A percentile compares a stretch with the other conserved stretches of the same genome.
phyloP scores from a whole-genome alignment of 2,888 invertebrate genomes.

The Slavum lentiscoides region DNA sequence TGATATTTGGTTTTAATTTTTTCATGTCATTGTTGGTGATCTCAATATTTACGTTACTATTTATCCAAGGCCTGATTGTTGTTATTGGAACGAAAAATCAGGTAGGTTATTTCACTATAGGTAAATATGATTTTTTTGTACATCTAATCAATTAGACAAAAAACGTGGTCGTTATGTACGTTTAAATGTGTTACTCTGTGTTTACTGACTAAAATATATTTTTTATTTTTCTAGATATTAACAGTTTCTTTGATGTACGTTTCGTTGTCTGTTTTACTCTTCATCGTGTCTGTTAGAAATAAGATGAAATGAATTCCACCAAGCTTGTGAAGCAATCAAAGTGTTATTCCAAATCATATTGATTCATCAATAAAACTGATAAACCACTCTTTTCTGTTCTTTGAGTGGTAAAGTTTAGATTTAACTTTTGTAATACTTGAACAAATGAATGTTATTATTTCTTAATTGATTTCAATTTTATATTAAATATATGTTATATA shows the following conservation, averaged over 20 bases:
- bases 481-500: neutral
- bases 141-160: no score
- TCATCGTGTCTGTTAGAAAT: neutral
- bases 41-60: slow-evolving; percentile 49
- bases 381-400: neutral
- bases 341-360: neutral
- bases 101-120: slow-evolving; percentile 3
- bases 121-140: no score
- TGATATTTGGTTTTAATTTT: slow-evolving; percentile 89
- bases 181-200: no score
- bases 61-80: slow-evolving; percentile 42
- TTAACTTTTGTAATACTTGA: neutral
- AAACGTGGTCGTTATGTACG: no score
- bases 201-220: neutral
- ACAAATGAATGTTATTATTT: neutral
- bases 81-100: slow-evolving; percentile 40
- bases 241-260: slow-evolving; percentile 13
- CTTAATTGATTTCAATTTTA: neutral
- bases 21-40: slow-evolving; percentile 62
- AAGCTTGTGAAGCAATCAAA: neutral
- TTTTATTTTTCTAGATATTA: slow-evolving; percentile 25
- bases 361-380: neutral
- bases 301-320: slow-evolving; percentile 4
- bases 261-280: neutral
- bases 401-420: neutral